Conservation (phyloP, 2,797 vertebrate species). For the Ispidina picta region DNA sequence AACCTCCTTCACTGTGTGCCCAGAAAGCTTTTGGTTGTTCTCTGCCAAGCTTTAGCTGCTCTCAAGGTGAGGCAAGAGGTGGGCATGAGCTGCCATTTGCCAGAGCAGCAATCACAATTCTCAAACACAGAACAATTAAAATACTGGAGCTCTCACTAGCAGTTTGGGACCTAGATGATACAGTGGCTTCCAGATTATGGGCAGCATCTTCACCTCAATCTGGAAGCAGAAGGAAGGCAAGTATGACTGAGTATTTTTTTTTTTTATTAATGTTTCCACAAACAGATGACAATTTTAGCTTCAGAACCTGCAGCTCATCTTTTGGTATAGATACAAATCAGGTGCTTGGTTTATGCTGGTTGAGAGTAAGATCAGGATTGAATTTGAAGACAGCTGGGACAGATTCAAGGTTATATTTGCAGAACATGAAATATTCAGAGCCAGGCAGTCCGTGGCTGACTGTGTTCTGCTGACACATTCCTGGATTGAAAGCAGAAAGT, state of each 20-base stretch:
- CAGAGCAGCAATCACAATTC: not conserved
- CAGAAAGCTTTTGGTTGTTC: not conserved
- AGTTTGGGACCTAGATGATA: not conserved
- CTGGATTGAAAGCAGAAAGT: conserved; percentile 56
- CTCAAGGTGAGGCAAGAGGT: not conserved
- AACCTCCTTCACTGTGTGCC: too few species aligned
- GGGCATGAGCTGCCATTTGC: not conserved
- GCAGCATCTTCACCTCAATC: not conserved
- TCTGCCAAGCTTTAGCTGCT: not conserved
- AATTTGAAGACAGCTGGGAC: conserved; percentile 58
- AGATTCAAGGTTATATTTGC: conserved; percentile 55
- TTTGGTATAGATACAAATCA: not conserved
- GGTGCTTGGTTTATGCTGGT: not conserved
- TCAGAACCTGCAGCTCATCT: conserved; percentile 1
- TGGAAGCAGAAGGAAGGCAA: not conserved
- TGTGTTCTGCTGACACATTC: conserved; percentile 64
- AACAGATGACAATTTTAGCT: not conserved
- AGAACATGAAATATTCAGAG: conserved; percentile 59
- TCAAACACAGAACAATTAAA: not conserved
- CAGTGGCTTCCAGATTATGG: not conserved
- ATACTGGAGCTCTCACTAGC: not conserved
- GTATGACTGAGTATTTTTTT: not conserved
- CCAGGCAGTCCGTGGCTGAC: conserved; percentile 30
- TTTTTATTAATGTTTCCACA: not conserved
- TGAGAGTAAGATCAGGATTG: conserved; percentile 29